phyloP scores from a whole-genome alignment of 2,113 vertebrate species.

The Indicator maculatus region DNA sequence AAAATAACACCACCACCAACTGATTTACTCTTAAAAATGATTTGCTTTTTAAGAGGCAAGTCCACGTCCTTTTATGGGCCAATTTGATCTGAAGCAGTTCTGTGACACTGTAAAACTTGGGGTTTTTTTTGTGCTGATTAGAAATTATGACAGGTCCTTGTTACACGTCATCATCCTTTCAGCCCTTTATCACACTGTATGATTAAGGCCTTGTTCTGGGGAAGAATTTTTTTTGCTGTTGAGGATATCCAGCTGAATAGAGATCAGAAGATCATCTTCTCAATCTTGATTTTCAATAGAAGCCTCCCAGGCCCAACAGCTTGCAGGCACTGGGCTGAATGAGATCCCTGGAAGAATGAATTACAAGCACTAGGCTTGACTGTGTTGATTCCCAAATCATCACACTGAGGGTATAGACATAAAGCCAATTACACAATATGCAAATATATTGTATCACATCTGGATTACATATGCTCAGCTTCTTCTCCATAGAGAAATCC shows the following conservation, averaged over 20 bases:
- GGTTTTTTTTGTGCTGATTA: neutral
- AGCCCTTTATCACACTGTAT: neutral
- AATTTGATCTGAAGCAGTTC: neutral
- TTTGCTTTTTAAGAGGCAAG: neutral
- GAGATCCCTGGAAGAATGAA: conserved; percentile 5
- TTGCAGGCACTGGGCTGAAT: conserved; percentile 21
- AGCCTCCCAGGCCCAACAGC: neutral
- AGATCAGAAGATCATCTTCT: neutral
- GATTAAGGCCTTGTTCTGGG: conserved; percentile 16
- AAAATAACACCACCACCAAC: neutral
- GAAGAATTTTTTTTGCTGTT: neutral
- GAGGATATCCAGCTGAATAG: neutral
- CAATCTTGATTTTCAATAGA: conserved; percentile 25
- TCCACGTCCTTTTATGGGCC: neutral
- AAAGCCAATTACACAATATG: conserved; percentile 5
- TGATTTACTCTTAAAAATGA: neutral
- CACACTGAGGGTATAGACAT: neutral
- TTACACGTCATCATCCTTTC: neutral
- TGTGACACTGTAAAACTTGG: neutral
- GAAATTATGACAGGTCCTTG: neutral
- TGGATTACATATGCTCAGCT: neutral
- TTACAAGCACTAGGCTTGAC: neutral
- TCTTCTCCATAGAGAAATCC: neutral
- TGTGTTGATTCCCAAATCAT: neutral
- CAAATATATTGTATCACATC: conserved; percentile 7